Percentiles rank a stretch among this genome's conserved stretches.
Evolutionary conservation across 1,140 invertebrate species (phyloP).

Genomic region (Pachyrhynchus sulphureomaculatus): DNA sequence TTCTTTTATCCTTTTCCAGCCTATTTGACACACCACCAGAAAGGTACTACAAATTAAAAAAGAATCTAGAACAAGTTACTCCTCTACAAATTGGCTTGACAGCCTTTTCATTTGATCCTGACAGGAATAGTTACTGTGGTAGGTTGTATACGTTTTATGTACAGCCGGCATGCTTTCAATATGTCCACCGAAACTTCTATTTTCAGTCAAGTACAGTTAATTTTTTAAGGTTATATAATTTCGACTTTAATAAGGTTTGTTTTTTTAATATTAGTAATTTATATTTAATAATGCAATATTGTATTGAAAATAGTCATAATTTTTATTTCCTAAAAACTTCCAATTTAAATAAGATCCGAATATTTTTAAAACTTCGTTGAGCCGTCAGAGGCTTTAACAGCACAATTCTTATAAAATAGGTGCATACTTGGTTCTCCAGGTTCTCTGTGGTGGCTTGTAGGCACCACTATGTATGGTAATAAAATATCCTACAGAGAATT

Average conservation of each 20-base stretch:
- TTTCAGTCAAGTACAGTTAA: conserved; percentile 64
- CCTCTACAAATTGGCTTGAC: conserved; percentile 66
- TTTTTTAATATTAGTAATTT: conserved; percentile 4
- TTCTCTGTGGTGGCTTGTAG: no score
- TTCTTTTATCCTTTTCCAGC: conserved; percentile 55
- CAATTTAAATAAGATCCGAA: no score
- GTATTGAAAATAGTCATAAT: no score
- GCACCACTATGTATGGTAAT: no score
- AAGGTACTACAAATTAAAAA: conserved; percentile 62
- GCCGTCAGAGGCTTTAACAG: no score
- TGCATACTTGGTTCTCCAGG: no score
- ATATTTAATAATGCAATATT: no score
- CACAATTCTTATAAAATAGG: no score
- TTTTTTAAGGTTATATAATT: conserved; percentile 65
- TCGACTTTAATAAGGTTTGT: conserved; percentile 75
- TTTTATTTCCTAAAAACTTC: no score
- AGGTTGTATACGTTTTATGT: conserved; percentile 68
- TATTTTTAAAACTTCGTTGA: no score
- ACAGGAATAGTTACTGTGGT: conserved; percentile 59
- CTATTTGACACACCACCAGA: conserved; percentile 67
- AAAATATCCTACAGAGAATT: no score
- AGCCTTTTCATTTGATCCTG: conserved; percentile 58
- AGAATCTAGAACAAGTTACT: conserved; percentile 59
- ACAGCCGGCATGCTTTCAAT: conserved; percentile 62
- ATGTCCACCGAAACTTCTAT: conserved; percentile 59